phyloP scores from a whole-genome alignment of 2,113 vertebrate species.

The Empidonax alnorum region DNA sequence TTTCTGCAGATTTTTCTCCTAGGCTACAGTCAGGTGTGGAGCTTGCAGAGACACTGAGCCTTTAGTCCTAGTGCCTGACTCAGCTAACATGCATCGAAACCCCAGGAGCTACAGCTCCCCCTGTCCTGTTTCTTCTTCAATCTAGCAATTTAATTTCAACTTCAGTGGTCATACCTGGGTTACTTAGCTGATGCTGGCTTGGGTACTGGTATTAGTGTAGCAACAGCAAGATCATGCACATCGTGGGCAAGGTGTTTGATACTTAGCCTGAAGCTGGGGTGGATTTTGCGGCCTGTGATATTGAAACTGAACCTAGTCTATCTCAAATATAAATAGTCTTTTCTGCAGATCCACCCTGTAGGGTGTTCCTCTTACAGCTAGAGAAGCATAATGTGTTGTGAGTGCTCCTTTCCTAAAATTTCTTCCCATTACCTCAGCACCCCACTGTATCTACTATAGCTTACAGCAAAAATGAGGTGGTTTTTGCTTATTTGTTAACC shows the following conservation, averaged over 20 bases:
- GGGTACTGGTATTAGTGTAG: not conserved
- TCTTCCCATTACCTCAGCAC: not conserved
- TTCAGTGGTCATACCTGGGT: not conserved
- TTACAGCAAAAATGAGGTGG: not conserved
- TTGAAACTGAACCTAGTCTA: not conserved
- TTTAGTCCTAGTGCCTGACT: not conserved
- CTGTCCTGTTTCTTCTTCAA: not conserved
- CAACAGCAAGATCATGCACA: not conserved
- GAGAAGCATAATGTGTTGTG: not conserved
- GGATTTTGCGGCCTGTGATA: not conserved
- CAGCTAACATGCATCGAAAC: not conserved
- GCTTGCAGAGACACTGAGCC: not conserved
- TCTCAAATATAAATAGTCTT: not conserved
- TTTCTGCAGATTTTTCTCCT: not conserved
- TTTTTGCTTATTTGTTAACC: not conserved
- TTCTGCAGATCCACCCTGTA: not conserved
- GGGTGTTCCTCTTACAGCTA: not conserved
- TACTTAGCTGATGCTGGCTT: not conserved
- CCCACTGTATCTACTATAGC: not conserved
- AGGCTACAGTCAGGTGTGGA: not conserved
- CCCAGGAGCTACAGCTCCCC: not conserved
- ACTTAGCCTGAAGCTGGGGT: not conserved
- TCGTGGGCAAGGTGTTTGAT: not conserved
- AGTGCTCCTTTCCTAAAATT: not conserved
- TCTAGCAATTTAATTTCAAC: not conserved